Conservation (phyloP, 2,797 vertebrate species). For the Morus bassanus region DNA sequence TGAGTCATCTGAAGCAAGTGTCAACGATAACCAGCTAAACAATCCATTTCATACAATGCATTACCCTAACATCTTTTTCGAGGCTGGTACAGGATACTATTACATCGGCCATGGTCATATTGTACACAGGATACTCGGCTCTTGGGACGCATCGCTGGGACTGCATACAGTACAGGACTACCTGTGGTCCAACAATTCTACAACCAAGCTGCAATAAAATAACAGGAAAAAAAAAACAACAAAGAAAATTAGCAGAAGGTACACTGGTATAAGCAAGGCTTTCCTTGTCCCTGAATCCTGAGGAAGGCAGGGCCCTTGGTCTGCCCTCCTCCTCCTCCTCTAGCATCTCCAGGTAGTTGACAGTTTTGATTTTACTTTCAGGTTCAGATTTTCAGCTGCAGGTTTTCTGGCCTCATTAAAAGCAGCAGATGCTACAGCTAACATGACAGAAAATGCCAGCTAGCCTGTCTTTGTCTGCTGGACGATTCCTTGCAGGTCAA, state of each 20-base stretch:
- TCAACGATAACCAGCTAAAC: accelerated
- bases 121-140: slow-evolving; percentile 90
- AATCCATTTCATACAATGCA: neutral
- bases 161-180: slow-evolving; percentile 91
- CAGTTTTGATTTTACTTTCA: neutral
- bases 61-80: slow-evolving; percentile 89
- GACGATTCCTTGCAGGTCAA: neutral
- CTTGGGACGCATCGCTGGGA: slow-evolving; percentile 90
- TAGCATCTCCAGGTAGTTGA: neutral
- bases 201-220: slow-evolving; percentile 84
- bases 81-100: slow-evolving; percentile 92
- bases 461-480: neutral
- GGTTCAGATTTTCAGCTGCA: neutral
- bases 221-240: neutral
- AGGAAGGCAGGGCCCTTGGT: neutral
- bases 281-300: neutral
- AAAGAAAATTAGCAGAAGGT: neutral
- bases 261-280: neutral
- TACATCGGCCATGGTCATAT: slow-evolving; percentile 93
- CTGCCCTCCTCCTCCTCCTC: neutral
- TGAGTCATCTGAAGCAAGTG: neutral
- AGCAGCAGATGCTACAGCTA: neutral
- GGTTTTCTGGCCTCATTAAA: neutral
- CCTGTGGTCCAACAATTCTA: slow-evolving; percentile 92
- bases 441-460: neutral